These are phyloP conservation scores for Ochlodes sylvanus DNA, from an alignment of 2,888 invertebrate species.

Conservation along the genomic window DNA sequence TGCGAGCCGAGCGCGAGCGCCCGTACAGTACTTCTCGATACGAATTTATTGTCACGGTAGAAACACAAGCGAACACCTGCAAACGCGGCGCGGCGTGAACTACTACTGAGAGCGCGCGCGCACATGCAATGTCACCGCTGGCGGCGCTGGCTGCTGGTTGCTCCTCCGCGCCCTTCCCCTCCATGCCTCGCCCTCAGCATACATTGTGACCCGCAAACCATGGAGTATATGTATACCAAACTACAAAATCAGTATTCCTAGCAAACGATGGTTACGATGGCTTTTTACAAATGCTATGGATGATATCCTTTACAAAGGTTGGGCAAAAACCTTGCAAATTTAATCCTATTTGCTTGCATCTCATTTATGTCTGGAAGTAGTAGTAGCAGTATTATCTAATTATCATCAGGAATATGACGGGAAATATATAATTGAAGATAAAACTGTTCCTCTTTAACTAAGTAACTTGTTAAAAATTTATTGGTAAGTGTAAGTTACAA, in stretches of 20 bases:
- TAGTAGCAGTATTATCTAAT: too few relatives aligned
- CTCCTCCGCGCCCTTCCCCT: constrained; percentile 49
- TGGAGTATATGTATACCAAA: not conserved
- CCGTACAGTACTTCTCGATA: constrained; percentile 66
- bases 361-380: too few relatives aligned
- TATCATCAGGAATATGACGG: too few relatives aligned
- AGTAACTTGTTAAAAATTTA: too few relatives aligned
- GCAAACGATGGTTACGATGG: not conserved
- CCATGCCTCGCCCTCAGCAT: constrained; percentile 41
- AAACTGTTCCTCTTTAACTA: too few relatives aligned
- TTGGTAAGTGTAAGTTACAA: not conserved
- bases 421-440: too few relatives aligned
- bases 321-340: too few relatives aligned
- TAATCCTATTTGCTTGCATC: too few relatives aligned
- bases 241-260: too few relatives aligned
- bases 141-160: constrained; percentile 10
- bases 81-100: constrained; percentile 69
- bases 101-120: constrained; percentile 66
- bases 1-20: constrained; percentile 77
- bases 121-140: constrained; percentile 46
- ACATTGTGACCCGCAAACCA: constrained; percentile 21
- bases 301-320: too few relatives aligned
- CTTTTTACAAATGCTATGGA: not conserved
- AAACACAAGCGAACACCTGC: constrained; percentile 57
- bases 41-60: constrained; percentile 82